Percentiles rank a stretch among this genome's conserved stretches.
phyloP scores from a whole-genome alignment of 1,140 invertebrate species.

The Brachionus rubens region DNA sequence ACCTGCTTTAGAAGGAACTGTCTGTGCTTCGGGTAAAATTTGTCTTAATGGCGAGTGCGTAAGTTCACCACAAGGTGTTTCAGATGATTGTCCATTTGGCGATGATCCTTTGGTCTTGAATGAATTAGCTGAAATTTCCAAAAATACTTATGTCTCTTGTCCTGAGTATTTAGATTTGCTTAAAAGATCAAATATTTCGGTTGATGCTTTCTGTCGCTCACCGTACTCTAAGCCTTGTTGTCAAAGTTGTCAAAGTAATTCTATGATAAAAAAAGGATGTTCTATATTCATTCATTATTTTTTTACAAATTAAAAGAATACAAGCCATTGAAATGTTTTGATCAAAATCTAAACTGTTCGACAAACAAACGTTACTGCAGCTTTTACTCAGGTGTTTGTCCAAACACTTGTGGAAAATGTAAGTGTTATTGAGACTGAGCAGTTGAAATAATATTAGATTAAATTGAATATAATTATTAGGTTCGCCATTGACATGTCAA shows the following conservation, averaged over 20 bases:
- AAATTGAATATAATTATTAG: neutral
- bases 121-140: no score
- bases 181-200: neutral
- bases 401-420: neutral
- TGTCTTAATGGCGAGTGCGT: neutral
- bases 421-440: neutral
- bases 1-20: neutral
- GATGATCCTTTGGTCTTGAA: no score
- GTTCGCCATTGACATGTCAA: neutral
- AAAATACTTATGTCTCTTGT: neutral
- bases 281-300: no score
- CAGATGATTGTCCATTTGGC: neutral
- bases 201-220: neutral
- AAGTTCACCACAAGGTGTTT: neutral
- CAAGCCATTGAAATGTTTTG: neutral
- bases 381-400: neutral
- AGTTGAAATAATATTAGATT: neutral
- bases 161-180: neutral
- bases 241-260: neutral
- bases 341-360: neutral
- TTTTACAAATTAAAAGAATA: no score
- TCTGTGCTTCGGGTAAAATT: constrained; percentile 10
- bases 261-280: no score
- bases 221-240: neutral
- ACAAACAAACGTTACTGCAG: neutral